phyloP scores from a whole-genome alignment of 2,888 invertebrate genomes.

The Eupithecia dodoneata region DNA sequence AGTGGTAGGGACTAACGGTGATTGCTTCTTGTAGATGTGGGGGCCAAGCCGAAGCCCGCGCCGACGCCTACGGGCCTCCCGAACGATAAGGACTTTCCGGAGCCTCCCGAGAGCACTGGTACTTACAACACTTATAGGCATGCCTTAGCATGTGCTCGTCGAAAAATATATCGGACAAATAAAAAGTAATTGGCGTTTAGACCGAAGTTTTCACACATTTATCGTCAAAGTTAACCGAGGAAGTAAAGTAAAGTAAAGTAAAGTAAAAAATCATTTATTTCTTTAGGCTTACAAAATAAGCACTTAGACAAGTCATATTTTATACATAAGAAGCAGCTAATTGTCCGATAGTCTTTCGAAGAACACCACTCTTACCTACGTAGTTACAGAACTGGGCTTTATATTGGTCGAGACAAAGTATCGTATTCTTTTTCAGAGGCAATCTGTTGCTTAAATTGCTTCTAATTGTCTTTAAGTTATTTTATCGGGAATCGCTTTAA shows the following conservation, averaged over 20 bases:
- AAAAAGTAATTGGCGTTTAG: neutral
- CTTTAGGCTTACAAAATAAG: too few species aligned
- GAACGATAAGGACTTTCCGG: slow-evolving; percentile 86
- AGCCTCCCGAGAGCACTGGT: slow-evolving; percentile 89
- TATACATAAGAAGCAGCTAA: too few species aligned
- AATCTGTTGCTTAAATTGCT: neutral
- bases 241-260: too few species aligned
- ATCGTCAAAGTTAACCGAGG: neutral
- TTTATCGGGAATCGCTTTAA: neutral
- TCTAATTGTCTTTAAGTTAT: neutral
- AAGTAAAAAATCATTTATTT: too few species aligned
- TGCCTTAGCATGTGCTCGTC: neutral
- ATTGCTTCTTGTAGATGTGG: slow-evolving; percentile 84
- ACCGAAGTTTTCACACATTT: neutral
- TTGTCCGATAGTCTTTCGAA: neutral
- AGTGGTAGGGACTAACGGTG: slow-evolving; percentile 59
- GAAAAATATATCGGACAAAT: neutral
- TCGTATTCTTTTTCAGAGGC: neutral
- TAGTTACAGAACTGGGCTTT: neutral
- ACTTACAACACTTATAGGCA: slow-evolving; percentile 51
- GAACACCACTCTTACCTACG: neutral
- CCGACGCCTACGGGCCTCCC: slow-evolving; percentile 86
- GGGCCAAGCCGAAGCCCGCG: slow-evolving; percentile 80
- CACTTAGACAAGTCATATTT: too few species aligned
- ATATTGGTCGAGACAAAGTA: neutral